These are phyloP conservation scores for Berghia stephanieae DNA, from an alignment of 1,140 invertebrate species.

Conservation along the genomic window DNA sequence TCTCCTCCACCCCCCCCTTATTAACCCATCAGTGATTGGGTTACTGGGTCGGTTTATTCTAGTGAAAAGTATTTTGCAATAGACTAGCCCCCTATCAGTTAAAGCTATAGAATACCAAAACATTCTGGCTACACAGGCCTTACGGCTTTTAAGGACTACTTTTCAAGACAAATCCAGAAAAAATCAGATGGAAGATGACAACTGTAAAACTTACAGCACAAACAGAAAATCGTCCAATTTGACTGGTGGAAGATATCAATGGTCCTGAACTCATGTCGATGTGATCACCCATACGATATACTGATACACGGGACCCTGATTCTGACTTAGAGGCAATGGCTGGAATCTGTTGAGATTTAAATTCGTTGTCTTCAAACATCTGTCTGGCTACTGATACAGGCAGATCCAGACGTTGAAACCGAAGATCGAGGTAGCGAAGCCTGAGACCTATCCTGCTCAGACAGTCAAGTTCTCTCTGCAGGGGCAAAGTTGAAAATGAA, in stretches of 20 bases:
- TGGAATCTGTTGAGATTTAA: conserved; percentile 85
- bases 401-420: conserved; percentile 82
- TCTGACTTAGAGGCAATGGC: conserved; percentile 73
- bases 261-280: conserved; percentile 93
- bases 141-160: neutral
- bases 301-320: conserved; percentile 70
- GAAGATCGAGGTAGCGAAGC: conserved; percentile 68
- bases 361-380: conserved; percentile 87
- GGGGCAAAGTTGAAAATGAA: conserved; percentile 18
- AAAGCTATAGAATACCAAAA: too few species aligned
- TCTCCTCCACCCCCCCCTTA: too few species aligned
- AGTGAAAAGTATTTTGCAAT: too few species aligned
- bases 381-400: conserved; percentile 76
- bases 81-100: too few species aligned
- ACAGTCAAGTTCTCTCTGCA: conserved; percentile 77
- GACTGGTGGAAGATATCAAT: conserved; percentile 80
- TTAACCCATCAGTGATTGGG: too few species aligned
- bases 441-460: conserved; percentile 80
- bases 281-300: conserved; percentile 86
- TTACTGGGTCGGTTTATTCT: too few species aligned
- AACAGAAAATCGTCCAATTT: conserved; percentile 80
- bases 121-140: too few species aligned
- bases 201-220: conserved; percentile 69
- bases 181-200: neutral
- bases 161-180: neutral